Conservation (phyloP, 2,797 vertebrate genomes). For the Brachyrhaphis roseni region DNA sequence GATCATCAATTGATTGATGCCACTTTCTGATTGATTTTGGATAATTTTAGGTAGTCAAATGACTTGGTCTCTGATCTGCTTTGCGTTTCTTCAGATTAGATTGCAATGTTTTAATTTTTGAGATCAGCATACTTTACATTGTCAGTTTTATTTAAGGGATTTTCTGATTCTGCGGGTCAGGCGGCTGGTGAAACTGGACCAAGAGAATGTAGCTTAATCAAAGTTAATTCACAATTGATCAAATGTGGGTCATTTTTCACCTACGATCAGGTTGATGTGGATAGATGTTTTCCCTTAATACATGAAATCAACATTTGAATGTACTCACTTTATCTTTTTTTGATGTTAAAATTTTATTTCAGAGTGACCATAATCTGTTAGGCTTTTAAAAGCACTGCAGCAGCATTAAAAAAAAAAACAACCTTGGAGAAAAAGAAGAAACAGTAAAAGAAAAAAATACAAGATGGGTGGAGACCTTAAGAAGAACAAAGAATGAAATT, state of each 20-base stretch:
- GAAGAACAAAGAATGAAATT: constrained; percentile 56
- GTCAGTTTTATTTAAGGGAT: not conserved
- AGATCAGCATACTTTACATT: not conserved
- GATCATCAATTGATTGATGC: not conserved
- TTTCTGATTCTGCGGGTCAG: not conserved
- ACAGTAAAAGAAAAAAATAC: constrained; percentile 41
- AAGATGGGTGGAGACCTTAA: constrained; percentile 60
- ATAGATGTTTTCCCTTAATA: not conserved
- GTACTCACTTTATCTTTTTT: not conserved
- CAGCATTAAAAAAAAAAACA: constrained; percentile 15
- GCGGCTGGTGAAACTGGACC: not conserved
- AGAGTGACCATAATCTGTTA: not conserved
- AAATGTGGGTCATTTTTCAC: not conserved
- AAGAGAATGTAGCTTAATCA: not conserved
- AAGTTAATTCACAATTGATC: not conserved
- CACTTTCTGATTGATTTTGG: not conserved
- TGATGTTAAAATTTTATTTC: not conserved
- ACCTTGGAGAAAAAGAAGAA: constrained; percentile 23
- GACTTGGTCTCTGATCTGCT: not conserved
- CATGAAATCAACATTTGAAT: not conserved
- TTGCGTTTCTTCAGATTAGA: not conserved
- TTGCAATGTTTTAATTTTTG: not conserved
- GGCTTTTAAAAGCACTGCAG: not conserved
- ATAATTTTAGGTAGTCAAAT: not conserved
- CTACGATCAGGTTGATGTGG: not conserved